phyloP scores from a whole-genome alignment of 2,113 vertebrate species.

The Deroptyus accipitrinus region DNA sequence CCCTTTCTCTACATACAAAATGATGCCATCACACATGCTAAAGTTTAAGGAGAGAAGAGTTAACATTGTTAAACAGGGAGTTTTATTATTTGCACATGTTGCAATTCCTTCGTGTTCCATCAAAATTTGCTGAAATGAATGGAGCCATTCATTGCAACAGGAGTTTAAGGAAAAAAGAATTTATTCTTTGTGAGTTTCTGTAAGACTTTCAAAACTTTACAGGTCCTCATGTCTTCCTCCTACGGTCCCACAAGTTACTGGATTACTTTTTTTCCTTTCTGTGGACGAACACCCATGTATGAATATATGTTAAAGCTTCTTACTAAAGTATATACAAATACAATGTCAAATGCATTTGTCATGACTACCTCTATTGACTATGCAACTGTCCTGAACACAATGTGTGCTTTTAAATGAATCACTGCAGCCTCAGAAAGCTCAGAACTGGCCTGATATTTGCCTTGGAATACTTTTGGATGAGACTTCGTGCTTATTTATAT shows the following conservation, averaged over 20 bases:
- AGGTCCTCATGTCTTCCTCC: background rate
- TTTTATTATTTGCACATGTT: conserved; percentile 40
- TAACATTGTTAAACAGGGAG: background rate
- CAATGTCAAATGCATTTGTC: background rate
- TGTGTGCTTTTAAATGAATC: accelerated
- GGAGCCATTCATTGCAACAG: background rate
- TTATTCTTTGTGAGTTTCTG: background rate
- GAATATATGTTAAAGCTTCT: background rate
- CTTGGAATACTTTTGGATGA: background rate
- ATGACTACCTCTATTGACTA: background rate
- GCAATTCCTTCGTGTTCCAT: conserved; percentile 10
- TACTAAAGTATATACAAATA: background rate
- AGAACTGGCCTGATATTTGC: background rate
- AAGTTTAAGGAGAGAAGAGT: background rate
- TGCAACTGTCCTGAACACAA: background rate
- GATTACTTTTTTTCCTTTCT: background rate
- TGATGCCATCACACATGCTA: background rate
- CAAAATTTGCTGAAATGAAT: conserved; percentile 35
- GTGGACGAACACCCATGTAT: background rate
- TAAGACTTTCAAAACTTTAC: background rate
- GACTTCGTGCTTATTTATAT: background rate
- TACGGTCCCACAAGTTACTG: background rate
- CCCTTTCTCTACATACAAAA: background rate
- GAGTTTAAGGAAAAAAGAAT: background rate
- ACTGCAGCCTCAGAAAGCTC: background rate